Evolutionary conservation across 2,113 vertebrate species (phyloP).

Genomic region (Epinephelus fuscoguttatus): DNA sequence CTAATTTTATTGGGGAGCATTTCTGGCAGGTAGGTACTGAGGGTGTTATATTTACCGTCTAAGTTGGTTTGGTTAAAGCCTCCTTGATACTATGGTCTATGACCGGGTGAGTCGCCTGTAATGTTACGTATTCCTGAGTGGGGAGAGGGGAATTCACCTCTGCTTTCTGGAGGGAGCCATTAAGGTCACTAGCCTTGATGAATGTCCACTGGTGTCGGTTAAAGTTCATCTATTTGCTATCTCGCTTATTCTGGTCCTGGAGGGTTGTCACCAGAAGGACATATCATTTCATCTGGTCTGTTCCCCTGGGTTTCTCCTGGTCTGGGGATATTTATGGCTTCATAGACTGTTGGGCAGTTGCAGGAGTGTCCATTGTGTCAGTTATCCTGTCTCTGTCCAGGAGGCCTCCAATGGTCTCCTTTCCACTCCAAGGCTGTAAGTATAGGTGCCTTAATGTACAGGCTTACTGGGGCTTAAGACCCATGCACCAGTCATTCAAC

Average conservation of each 20-base stretch:
- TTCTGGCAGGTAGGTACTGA: too few species aligned
- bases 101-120: slow-evolving; percentile 9
- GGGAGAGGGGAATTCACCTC: slow-evolving; percentile 17
- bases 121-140: slow-evolving; percentile 12
- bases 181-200: slow-evolving; percentile 51
- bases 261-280: slow-evolving; percentile 47
- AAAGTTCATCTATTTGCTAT: slow-evolving; percentile 60
- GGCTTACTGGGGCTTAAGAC: too few species aligned
- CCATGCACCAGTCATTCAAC: too few species aligned
- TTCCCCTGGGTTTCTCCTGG: slow-evolving; percentile 32
- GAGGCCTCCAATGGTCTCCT: slow-evolving; percentile 6
- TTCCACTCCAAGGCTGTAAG: slow-evolving; percentile 2
- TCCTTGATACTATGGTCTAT: not conserved
- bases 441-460: too few species aligned
- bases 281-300: slow-evolving; percentile 48
- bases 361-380: slow-evolving; percentile 26
- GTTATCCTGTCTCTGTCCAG: slow-evolving; percentile 14
- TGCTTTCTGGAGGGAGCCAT: slow-evolving; percentile 39
- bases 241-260: slow-evolving; percentile 38
- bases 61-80: not conserved
- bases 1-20: too few species aligned
- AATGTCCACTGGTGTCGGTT: slow-evolving; percentile 53
- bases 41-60: not conserved
- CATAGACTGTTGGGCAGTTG: slow-evolving; percentile 19
- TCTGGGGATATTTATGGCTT: slow-evolving; percentile 56